Percentiles rank a stretch among this genome's conserved stretches.
Evolutionary conservation across 2,113 vertebrate genomes (phyloP).

Genomic region (Xyliphius kryptos): DNA sequence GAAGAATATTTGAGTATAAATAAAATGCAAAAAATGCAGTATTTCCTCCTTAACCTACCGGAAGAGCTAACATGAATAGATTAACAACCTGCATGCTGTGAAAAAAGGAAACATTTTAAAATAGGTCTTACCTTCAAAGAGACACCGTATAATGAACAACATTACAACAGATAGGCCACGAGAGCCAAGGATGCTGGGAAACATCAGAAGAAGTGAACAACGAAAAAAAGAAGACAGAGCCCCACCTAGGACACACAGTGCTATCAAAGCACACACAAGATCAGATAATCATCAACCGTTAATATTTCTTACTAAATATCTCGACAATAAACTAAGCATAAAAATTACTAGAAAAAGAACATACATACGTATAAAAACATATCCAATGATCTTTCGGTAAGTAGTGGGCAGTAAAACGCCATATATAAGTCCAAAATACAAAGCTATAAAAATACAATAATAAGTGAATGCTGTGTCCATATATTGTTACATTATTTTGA

Average conservation of each 20-base stretch:
- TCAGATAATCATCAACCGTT: no score
- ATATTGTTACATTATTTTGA: no score
- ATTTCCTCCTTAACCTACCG: no score
- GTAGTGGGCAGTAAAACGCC: constrained; percentile 34
- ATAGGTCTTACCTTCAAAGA: constrained; percentile 79
- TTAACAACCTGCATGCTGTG: no score
- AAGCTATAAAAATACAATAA: constrained; percentile 33
- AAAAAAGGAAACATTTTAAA: no score
- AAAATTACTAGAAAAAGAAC: not conserved
- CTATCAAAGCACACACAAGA: no score
- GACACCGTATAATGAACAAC: constrained; percentile 61
- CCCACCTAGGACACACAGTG: constrained; percentile 63
- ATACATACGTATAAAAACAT: constrained; percentile 45
- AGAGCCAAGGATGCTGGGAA: constrained; percentile 78
- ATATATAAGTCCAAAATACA: constrained; percentile 41
- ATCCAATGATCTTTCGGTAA: constrained; percentile 32
- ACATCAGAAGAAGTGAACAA: constrained; percentile 69
- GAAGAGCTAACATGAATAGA: no score
- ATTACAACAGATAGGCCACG: constrained; percentile 69
- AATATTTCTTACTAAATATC: no score
- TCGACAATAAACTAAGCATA: not conserved
- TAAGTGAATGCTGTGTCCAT: no score
- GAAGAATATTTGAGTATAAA: no score
- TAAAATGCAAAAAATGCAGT: no score
- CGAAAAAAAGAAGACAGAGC: constrained; percentile 68